A percentile compares a stretch with the other conserved stretches of the same genome.
These are phyloP conservation scores for Lasioglossum lativentre DNA, from an alignment of 2,888 invertebrate species.

Conservation along the genomic window DNA sequence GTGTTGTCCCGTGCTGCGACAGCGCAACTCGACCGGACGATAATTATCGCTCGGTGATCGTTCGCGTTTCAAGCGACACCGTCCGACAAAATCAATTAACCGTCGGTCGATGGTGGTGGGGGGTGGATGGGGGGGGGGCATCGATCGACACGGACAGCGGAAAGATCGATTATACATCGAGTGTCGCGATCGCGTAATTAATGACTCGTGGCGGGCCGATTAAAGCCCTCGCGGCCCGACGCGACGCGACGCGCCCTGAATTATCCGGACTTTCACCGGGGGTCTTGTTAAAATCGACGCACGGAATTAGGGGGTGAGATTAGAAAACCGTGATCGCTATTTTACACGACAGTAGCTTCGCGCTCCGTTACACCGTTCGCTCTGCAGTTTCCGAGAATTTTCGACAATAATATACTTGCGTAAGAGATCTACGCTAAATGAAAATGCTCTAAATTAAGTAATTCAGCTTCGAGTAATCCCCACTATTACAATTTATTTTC, in stretches of 20 bases:
- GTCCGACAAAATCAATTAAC: slow-evolving; percentile 70
- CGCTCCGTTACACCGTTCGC: background rate
- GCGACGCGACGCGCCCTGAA: slow-evolving; percentile 52
- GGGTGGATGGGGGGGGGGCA: too few species aligned
- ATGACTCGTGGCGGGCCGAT: slow-evolving; percentile 69
- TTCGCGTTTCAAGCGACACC: slow-evolving; percentile 31
- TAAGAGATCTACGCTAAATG: background rate
- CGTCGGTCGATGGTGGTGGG: slow-evolving; percentile 3
- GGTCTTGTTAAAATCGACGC: slow-evolving; percentile 25
- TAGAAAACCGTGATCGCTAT: slow-evolving; percentile 13
- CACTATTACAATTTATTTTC: too few species aligned
- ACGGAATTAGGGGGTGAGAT: slow-evolving; percentile 14
- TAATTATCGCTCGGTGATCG: slow-evolving; percentile 61
- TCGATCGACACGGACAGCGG: slow-evolving; percentile 62
- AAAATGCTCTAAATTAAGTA: background rate
- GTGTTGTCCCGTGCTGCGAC: slow-evolving; percentile 54
- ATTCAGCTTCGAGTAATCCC: background rate
- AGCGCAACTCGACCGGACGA: slow-evolving; percentile 60
- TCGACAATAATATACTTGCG: background rate
- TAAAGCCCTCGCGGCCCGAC: slow-evolving; percentile 60
- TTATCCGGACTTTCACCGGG: slow-evolving; percentile 50
- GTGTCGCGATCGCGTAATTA: slow-evolving; percentile 71
- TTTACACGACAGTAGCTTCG: background rate
- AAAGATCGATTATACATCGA: slow-evolving; percentile 71
- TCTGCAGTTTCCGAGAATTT: background rate